Evolutionary conservation across 2,888 invertebrate species (phyloP), one percentile per base, ranked within the genome.

Genomic region (Drosophila paucipuncta): DNA sequence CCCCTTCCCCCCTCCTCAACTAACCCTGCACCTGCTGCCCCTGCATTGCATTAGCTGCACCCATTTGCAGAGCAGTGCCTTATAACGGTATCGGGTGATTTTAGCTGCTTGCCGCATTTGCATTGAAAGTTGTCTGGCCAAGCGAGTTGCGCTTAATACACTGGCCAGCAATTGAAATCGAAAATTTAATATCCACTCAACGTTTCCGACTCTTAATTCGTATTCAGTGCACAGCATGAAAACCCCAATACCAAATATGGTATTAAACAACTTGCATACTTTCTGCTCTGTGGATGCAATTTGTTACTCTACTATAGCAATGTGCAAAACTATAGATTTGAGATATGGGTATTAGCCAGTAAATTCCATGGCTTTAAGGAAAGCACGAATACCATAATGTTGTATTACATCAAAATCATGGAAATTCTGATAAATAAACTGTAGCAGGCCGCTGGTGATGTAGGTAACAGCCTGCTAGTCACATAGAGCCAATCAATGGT

Each of bases 91-190:
- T 65, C 68, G 71, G 55, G 68, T 70, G 64, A 65, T 43, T 30
- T 57, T n/a, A 65, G 58, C 66, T 39, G 39, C 68, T 73, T 35
- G 47, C 68, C 72, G 65, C 78, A 85, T 85, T 89, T 88, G 86
- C 90, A 86, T 90, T 88, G 86, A 86, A 86, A 90, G 86, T 79
- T 80, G 82, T 81, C 64, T 47, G 68, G 37, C 41, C 30, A 11
- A 54, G 57, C 77, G 37, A 57, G 55, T 59, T 62, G 43, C 39
- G 60, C 65, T 39, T 33, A 4, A 76, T 69, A 71, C 68, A 65
- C n/a, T 61, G 55, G 37, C 28, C 52, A 31, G 67, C 67, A 55
- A 77, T 74, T 66, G 73, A 79, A 89, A 79, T 74, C 43, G 69
- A 76, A 89, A 82, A 73, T 58, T 22, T 10, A n/a, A 41, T 37